These are phyloP conservation scores for Neoarius graeffei DNA, from an alignment of 2,113 vertebrate genomes.

Conservation along the genomic window DNA sequence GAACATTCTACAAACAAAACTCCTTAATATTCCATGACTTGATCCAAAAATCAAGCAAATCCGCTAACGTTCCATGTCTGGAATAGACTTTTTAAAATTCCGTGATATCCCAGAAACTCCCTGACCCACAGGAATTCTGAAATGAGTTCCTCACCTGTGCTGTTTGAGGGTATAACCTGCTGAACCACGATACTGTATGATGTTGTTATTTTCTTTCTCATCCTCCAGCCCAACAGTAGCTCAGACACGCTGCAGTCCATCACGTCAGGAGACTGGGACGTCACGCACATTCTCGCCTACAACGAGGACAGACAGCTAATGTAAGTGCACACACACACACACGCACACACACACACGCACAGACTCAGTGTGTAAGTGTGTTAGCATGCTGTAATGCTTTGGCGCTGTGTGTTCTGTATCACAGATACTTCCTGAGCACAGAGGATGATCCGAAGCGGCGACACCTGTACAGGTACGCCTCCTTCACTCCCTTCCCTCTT, in stretches of 20 bases:
- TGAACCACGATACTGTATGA: too few relatives aligned
- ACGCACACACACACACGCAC: constrained; percentile 3
- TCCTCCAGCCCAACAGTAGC: constrained; percentile 86
- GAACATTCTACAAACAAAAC: too few relatives aligned
- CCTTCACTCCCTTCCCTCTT: too few relatives aligned
- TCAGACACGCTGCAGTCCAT: constrained; percentile 92
- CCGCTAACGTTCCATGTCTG: too few relatives aligned
- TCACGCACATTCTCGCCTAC: constrained; percentile 89
- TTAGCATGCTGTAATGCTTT: constrained; percentile 33
- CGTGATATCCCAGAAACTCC: too few relatives aligned
- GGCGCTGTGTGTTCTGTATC: not conserved
- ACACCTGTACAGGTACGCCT: constrained; percentile 88
- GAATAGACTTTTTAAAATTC: too few relatives aligned
- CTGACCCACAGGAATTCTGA: too few relatives aligned
- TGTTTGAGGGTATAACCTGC: too few relatives aligned
- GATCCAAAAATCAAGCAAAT: too few relatives aligned
- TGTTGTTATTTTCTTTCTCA: not conserved
- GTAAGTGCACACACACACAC: constrained; percentile 9
- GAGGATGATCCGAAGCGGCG: constrained; percentile 87
- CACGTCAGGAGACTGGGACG: constrained; percentile 96
- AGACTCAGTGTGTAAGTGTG: not conserved
- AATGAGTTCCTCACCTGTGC: too few relatives aligned
- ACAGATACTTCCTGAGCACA: constrained; percentile 94
- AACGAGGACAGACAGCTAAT: constrained; percentile 77
- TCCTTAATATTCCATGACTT: too few relatives aligned